Conservation (phyloP, 1,140 invertebrate species). For the Drosophila leontia region DNA sequence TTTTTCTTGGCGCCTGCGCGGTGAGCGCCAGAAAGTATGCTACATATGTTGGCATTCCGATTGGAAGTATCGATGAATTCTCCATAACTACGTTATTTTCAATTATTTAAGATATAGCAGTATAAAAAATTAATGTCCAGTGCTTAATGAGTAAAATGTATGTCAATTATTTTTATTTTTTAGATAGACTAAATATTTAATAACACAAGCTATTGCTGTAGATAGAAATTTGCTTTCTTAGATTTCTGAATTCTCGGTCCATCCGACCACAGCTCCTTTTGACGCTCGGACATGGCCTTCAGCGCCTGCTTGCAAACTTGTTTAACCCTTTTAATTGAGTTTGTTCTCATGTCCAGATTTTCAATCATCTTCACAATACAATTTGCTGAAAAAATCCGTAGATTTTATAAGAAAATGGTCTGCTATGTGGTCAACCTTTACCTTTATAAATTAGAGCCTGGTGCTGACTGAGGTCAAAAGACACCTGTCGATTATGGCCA, state of each 20-base stretch:
- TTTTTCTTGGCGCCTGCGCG: slow-evolving; percentile 41
- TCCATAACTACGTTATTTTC: neutral
- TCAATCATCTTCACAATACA: slow-evolving; percentile 23
- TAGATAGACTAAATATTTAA: neutral
- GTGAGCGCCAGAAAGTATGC: slow-evolving; percentile 21
- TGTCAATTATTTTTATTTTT: neutral
- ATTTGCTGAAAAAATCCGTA: slow-evolving; percentile 17
- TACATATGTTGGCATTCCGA: slow-evolving; percentile 26
- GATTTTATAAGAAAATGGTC: neutral
- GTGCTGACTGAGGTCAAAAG: neutral
- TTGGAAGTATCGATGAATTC: slow-evolving; percentile 9
- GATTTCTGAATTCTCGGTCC: neutral
- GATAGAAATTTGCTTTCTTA: slow-evolving; percentile 14
- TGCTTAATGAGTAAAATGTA: no score
- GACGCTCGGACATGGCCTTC: slow-evolving; percentile 1
- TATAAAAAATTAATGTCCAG: no score
- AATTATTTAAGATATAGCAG: neutral
- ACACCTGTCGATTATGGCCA: neutral
- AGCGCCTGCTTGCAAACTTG: slow-evolving; percentile 21
- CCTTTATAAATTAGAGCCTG: slow-evolving; percentile 7
- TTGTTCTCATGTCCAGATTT: slow-evolving; percentile 1
- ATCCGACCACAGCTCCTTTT: neutral
- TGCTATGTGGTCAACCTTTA: neutral
- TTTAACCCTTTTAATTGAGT: slow-evolving; percentile 22
- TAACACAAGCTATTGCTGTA: neutral